A percentile compares a stretch with the other conserved stretches of the same genome.
Evolutionary conservation across 1,140 invertebrate species (phyloP).

Genomic region (Papilio polytes): DNA sequence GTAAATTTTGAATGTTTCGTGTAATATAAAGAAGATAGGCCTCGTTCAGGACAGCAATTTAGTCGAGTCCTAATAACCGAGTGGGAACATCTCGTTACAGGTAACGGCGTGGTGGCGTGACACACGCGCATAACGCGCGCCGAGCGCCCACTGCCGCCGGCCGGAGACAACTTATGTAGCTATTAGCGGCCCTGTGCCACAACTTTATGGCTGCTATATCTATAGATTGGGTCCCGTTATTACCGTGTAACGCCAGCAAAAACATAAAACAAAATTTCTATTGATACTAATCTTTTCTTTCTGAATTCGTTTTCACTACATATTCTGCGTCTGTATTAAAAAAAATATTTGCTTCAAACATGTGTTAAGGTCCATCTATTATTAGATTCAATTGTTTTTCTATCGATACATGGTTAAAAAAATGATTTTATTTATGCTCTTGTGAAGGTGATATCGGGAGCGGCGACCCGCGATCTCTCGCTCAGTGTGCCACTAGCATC

Average conservation of each 20-base stretch:
- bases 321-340: not conserved
- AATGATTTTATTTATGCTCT: not conserved
- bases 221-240: conserved; percentile 24
- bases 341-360: too few species aligned
- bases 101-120: conserved; percentile 38
- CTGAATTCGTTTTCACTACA: not conserved
- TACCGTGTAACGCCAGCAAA: not conserved
- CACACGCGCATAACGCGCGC: conserved; percentile 37
- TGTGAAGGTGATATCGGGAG: not conserved
- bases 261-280: not conserved
- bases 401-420: not conserved
- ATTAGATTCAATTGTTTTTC: not conserved
- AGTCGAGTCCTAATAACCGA: conserved; percentile 1
- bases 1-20: not conserved
- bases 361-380: too few species aligned
- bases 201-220: conserved; percentile 22
- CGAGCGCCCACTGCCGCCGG: conserved; percentile 9
- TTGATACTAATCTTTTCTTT: not conserved
- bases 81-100: conserved; percentile 19
- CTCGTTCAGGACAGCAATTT: conserved; percentile 11
- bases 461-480: not conserved
- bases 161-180: conserved; percentile 44
- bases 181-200: conserved; percentile 44
- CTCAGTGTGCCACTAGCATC: not conserved
- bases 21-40: not conserved